Evolutionary conservation across 1,140 invertebrate genomes (phyloP).

Genomic region (Hestina assimilis): DNA sequence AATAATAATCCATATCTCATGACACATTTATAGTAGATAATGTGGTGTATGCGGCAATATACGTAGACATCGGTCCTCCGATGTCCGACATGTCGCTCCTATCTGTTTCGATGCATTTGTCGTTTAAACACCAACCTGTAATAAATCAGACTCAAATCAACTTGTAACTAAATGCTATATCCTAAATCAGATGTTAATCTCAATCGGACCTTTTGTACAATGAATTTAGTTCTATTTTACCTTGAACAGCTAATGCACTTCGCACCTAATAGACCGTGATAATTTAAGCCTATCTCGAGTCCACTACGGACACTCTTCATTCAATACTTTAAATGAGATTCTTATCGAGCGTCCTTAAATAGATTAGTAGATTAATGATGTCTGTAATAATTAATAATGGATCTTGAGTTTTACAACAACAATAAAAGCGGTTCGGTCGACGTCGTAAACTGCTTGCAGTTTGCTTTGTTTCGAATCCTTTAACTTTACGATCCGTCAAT

Average conservation of each 20-base stretch:
- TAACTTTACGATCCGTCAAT: slow-evolving; percentile 72
- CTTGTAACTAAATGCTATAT: slow-evolving; percentile 30
- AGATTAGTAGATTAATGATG: slow-evolving; percentile 78
- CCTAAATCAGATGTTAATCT: background rate
- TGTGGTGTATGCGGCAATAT: slow-evolving; percentile 45
- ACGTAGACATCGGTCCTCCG: slow-evolving; percentile 72
- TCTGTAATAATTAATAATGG: slow-evolving; percentile 78
- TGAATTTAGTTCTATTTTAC: slow-evolving; percentile 17
- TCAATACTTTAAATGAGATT: slow-evolving; percentile 78
- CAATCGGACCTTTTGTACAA: background rate
- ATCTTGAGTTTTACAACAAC: slow-evolving; percentile 76
- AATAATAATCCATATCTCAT: slow-evolving; percentile 33
- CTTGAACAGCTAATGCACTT: background rate
- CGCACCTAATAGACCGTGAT: slow-evolving; percentile 25
- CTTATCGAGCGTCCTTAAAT: slow-evolving; percentile 75
- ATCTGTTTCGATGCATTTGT: slow-evolving; percentile 78
- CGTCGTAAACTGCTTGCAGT: slow-evolving; percentile 69
- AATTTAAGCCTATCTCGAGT: slow-evolving; percentile 75
- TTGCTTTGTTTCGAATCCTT: slow-evolving; percentile 69
- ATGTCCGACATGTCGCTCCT: slow-evolving; percentile 75
- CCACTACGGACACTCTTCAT: slow-evolving; percentile 76
- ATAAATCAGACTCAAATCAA: slow-evolving; percentile 65
- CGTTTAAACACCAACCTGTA: slow-evolving; percentile 78
- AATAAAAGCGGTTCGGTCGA: slow-evolving; percentile 71
- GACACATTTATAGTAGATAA: slow-evolving; percentile 39